Percentiles rank a stretch among this genome's conserved stretches.
Evolutionary conservation across 92 coral and sea anemone genomes (phyloP).

Genomic region (Porites cylindrica): DNA sequence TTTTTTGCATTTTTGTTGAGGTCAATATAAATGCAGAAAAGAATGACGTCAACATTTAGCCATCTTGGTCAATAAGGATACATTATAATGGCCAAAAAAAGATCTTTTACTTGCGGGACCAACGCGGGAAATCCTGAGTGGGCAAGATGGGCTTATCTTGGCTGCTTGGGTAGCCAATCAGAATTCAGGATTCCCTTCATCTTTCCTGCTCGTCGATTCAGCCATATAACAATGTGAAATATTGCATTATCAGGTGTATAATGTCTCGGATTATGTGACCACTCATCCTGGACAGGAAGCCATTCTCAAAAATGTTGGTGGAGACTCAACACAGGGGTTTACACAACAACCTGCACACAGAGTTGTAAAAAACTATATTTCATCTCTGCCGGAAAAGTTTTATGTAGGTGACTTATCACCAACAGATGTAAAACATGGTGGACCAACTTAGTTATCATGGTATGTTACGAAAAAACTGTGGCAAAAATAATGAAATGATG

Average conservation of each 20-base stretch:
- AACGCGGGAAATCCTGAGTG: no score
- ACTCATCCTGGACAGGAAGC: constrained; percentile 86
- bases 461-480: background rate
- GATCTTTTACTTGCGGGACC: no score
- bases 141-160: no score
- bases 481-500: background rate
- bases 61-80: no score
- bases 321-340: constrained; percentile 78
- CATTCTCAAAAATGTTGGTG: constrained; percentile 76
- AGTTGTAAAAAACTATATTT: constrained; percentile 73
- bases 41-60: no score
- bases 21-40: no score
- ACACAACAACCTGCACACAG: constrained; percentile 74
- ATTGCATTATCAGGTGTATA: constrained; percentile 71
- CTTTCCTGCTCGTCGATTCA: no score
- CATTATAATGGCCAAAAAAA: no score
- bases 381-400: constrained; percentile 56
- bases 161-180: no score
- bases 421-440: constrained; percentile 17
- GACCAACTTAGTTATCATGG: constrained; percentile 15
- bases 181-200: no score
- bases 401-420: constrained; percentile 62
- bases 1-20: no score
- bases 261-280: constrained; percentile 76
- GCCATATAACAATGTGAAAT: no score